Evolutionary conservation across 2,888 invertebrate species (phyloP), one percentile per base, ranked within the genome.

Genomic region (Troglohyphantes excavatus): DNA sequence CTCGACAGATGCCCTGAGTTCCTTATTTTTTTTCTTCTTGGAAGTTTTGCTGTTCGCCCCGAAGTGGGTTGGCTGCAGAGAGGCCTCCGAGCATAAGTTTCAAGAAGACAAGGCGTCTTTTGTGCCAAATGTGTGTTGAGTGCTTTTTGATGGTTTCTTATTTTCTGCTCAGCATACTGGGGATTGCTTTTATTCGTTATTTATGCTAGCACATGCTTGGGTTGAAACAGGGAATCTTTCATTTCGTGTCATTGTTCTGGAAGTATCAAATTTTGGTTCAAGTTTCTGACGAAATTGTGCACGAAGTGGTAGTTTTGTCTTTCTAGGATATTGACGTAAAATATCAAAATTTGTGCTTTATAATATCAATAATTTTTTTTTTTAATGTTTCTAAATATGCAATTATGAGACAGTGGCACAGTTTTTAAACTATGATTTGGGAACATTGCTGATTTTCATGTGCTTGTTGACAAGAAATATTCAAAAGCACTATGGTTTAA

Each of bases 1-100:
- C 72, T 63, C 27, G 61, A 29, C 85, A 84, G 61, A 84, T 78
- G 78, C 68, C 23, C 53, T 39, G 39, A 39, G 68, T 61, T 53
- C 61, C 84, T 84, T 9, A n/a, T n/a, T n/a, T n/a, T n/a, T n/a
- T n/a, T n/a, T n/a, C n/a, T 84, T 75, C 65, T 26, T 67, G 43
- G 39, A 53, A 67, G 63, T 43, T 73, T 61, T 33, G 33, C 59
- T 29, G 70, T 79, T 72, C 27, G 2, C 29, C 26, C 63, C 39
- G 43, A 79, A 79, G 79, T 43, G 67, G 46, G 13, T 46, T 67
- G 33, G 17, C 39, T 65, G 46, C 63, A 21, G 21, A 67, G 33
- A n/a, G 33, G 68, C 68, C 53, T 33, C 19, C 76, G 7, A 19
- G 19, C 46, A 53, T 23, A 43, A 19, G 23, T 27, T 19, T 27